These are phyloP conservation scores for Misgurnus mizolepis DNA, from an alignment of 2,113 vertebrate genomes.

Conservation along the genomic window DNA sequence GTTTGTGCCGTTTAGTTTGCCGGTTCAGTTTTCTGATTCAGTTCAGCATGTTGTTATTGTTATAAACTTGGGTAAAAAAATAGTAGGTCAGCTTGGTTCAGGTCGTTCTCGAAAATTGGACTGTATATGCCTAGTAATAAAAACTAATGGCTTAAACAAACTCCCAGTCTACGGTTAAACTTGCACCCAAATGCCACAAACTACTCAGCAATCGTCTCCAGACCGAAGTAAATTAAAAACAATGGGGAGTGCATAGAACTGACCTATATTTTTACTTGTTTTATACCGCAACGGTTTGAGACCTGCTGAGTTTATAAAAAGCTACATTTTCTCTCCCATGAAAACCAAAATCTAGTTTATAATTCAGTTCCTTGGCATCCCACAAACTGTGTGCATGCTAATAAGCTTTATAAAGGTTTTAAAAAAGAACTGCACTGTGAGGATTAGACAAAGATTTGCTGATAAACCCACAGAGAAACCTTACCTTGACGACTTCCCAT, in stretches of 20 bases:
- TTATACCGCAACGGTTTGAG: conserved; percentile 25
- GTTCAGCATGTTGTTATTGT: neutral
- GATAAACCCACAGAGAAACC: conserved; percentile 25
- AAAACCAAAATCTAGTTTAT: conserved; percentile 27
- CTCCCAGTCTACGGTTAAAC: neutral
- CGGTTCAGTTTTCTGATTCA: too few relatives aligned
- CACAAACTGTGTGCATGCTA: conserved; percentile 19
- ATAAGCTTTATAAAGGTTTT: conserved; percentile 26
- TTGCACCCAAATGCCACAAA: neutral
- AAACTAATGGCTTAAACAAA: conserved; percentile 17
- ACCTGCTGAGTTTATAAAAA: conserved; percentile 40
- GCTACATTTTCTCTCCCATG: conserved; percentile 41
- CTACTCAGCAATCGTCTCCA: conserved; percentile 1
- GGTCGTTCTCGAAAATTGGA: neutral
- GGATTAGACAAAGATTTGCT: conserved; percentile 23
- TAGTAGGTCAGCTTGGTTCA: neutral
- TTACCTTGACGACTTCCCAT: conserved; percentile 23
- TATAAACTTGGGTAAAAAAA: neutral
- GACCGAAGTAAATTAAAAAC: neutral
- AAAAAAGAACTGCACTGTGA: conserved; percentile 17
- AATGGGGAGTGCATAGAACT: neutral
- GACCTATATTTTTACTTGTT: conserved; percentile 23
- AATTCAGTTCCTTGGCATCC: conserved; percentile 16
- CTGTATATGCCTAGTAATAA: neutral
- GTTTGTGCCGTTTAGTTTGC: too few relatives aligned